Evolutionary conservation across 2,888 invertebrate genomes (phyloP).

Genomic region (Trichopoda pennipes): DNA sequence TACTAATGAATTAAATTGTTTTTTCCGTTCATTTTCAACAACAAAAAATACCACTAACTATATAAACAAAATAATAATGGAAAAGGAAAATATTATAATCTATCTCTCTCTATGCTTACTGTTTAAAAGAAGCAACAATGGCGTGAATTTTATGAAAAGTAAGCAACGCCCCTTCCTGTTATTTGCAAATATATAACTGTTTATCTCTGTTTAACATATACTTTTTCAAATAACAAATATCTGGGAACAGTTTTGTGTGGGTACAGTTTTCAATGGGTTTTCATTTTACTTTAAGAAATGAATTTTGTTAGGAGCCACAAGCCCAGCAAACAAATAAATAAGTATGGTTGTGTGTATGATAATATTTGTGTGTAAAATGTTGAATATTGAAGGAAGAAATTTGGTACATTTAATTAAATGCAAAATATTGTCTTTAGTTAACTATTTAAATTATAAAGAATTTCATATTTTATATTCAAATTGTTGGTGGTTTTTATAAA

Average conservation of each 20-base stretch:
- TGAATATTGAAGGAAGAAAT: constrained; percentile 32
- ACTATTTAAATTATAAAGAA: constrained; percentile 66
- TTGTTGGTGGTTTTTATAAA: constrained; percentile 25
- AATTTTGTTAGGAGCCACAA: constrained; percentile 22
- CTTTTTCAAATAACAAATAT: background rate
- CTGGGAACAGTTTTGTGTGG: constrained; percentile 48
- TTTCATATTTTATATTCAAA: constrained; percentile 47
- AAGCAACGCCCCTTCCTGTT: constrained; percentile 62
- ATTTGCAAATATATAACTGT: background rate
- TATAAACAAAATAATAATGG: constrained; percentile 12
- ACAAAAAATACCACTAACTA: constrained; percentile 31
- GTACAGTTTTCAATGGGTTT: constrained; percentile 37
- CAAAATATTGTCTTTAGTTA: constrained; percentile 67
- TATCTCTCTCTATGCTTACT: constrained; percentile 13
- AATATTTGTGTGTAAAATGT: constrained; percentile 5
- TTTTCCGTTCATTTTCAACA: constrained; percentile 12
- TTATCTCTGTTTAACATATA: constrained; percentile 34
- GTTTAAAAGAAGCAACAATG: constrained; percentile 44
- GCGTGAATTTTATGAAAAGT: constrained; percentile 43
- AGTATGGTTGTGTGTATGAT: background rate
- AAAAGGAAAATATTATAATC: background rate
- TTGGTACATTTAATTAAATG: constrained; percentile 65
- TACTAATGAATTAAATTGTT: background rate
- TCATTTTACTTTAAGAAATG: background rate
- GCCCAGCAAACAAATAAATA: background rate